A percentile compares a stretch with the other conserved stretches of the same genome.
These are phyloP conservation scores for Pristiophorus japonicus DNA, from an alignment of 2,113 vertebrate genomes.

Conservation along the genomic window DNA sequence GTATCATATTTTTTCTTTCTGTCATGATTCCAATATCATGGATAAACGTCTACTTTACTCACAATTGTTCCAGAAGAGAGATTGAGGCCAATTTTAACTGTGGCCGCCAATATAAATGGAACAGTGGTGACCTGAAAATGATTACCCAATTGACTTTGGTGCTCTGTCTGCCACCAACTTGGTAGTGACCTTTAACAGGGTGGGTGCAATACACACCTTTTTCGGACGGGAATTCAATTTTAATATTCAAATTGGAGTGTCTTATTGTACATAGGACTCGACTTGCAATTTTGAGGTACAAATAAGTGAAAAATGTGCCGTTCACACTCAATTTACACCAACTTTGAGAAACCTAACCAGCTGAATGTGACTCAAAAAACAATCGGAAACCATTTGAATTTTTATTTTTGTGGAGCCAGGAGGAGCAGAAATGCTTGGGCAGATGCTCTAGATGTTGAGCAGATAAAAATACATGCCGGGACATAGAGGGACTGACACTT, in stretches of 20 bases:
- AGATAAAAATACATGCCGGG: neutral
- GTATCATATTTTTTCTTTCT: neutral
- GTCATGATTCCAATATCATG: neutral
- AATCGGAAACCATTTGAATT: neutral
- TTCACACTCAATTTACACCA: neutral
- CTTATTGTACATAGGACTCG: neutral
- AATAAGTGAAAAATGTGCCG: neutral
- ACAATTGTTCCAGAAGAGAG: neutral
- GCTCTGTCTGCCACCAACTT: neutral
- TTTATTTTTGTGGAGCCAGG: neutral
- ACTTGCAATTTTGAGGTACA: neutral
- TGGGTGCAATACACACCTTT: neutral
- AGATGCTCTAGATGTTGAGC: neutral
- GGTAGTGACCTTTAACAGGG: neutral
- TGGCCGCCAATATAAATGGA: too few species aligned
- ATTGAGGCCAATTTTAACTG: neutral
- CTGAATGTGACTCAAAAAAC: neutral
- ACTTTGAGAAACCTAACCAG: too few species aligned
- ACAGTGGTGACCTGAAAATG: neutral
- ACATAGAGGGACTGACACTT: neutral
- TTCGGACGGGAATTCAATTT: neutral
- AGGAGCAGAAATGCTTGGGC: neutral
- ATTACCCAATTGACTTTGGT: neutral
- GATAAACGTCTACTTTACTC: neutral
- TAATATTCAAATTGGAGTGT: neutral